Evolutionary conservation across 2,888 invertebrate species (phyloP), one percentile per base, ranked within the genome.

Genomic region (Bibio marci): DNA sequence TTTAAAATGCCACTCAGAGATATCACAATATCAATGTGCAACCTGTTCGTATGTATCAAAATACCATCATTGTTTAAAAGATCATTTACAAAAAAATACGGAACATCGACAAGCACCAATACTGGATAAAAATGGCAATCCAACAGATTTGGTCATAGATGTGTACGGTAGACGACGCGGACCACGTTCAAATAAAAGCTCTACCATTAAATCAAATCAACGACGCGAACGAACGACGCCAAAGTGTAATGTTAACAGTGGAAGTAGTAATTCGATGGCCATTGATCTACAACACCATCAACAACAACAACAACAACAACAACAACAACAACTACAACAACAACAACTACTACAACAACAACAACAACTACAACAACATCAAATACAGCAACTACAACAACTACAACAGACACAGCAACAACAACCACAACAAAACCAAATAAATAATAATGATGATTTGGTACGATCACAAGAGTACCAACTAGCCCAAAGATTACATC

Each of bases 41-140:
- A 82, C 92, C 55, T 98, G 98, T 59, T 78, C 79, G 40, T 98
- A 97, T 57, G 91, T 87, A 7, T 94, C 95, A 17, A 99, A 99
- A 57, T 98, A 98, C 57, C 92, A 91, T 52, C 97, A 99, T 63
- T 91, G 92, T 14, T 66, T 99, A 37, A 98, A 98, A 62, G 67
- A 92, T 18, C 98, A 98, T 59, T 65, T 97, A 31, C 71, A 90
- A 30, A 95, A 94, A 57, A 90, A 94, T 56, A 68, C 71, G 19
- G 11, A n/a, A 10, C 98, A 99, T 58, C 76, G 75, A 45, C 91
- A 94, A 0, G 90, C 83, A 1, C 79, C 87, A 67, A 90, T 94
- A 0, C 65, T 91, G 12, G 87, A 91, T 51, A 70, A 81, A 14
- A 90, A 91, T 50, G 91, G 91, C 2, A 76, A 85, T 0, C 86